Percentiles rank a stretch among this genome's conserved stretches.
These are phyloP conservation scores for Porphyrio hochstetteri DNA, from an alignment of 2,113 vertebrate species.

Conservation along the genomic window DNA sequence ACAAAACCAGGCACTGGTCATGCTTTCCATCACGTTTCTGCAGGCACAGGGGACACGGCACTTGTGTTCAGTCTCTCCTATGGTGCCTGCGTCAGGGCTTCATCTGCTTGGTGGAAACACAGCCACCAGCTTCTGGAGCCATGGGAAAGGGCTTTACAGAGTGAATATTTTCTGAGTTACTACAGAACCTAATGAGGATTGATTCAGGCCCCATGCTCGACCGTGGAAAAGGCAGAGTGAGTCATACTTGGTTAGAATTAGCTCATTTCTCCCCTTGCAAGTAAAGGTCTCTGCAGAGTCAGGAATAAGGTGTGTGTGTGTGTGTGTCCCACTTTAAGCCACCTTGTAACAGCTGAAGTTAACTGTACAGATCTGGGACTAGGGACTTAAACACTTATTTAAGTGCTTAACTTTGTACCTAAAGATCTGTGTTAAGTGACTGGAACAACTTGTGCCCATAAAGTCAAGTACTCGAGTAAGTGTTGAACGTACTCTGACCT, in stretches of 20 bases:
- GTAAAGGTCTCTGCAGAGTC: not conserved
- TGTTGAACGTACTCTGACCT: not conserved
- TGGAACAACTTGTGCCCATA: not conserved
- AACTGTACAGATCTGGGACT: not conserved
- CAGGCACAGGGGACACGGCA: rapidly evolving
- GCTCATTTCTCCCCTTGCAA: not conserved
- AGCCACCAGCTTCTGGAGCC: not conserved
- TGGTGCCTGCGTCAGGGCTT: not conserved
- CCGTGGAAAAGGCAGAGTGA: not conserved
- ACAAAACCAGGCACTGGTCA: rapidly evolving
- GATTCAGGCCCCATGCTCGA: not conserved
- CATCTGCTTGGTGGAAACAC: not conserved
- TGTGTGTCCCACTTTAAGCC: not conserved
- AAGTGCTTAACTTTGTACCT: not conserved
- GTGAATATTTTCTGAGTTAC: conserved; percentile 2
- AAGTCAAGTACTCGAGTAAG: not conserved
- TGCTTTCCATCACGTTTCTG: not conserved
- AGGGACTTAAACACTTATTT: not conserved
- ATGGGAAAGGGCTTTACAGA: not conserved
- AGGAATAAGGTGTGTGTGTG: not conserved
- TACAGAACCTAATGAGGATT: not conserved
- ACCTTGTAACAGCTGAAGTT: not conserved
- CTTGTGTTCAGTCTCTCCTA: not conserved
- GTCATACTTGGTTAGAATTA: conserved; percentile 7
- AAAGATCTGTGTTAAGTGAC: not conserved